These are phyloP conservation scores for Hydrophis major DNA, from an alignment of 2,797 vertebrate species.

Conservation along the genomic window DNA sequence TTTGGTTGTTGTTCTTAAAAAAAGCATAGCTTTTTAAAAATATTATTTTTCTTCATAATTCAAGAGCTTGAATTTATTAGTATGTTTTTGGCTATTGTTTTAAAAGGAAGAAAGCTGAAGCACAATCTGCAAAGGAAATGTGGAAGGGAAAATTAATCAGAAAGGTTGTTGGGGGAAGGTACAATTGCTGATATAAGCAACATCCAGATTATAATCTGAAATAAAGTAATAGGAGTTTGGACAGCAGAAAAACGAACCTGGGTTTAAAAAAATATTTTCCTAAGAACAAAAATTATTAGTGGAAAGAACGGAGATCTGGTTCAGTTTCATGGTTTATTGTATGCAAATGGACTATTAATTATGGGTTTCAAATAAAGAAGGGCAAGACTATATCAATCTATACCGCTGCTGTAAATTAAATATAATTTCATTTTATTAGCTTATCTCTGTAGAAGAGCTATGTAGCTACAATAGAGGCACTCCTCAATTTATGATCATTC, in stretches of 20 bases:
- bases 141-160: neutral
- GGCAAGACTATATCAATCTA: neutral
- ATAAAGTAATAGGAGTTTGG: neutral
- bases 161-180: neutral
- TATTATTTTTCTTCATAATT: neutral
- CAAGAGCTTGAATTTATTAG: neutral
- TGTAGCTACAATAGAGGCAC: neutral
- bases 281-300: neutral
- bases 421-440: neutral
- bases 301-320: neutral
- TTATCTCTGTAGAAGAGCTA: neutral
- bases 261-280: constrained; percentile 1
- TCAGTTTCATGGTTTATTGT: neutral
- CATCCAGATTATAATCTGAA: neutral
- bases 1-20: neutral
- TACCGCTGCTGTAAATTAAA: neutral
- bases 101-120: neutral
- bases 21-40: neutral
- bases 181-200: constrained; percentile 16
- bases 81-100: neutral
- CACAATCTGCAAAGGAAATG: neutral
- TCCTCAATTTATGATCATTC: neutral
- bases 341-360: neutral
- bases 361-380: neutral
- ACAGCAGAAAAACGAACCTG: neutral